Base-by-base conservation (phyloP, 2,113 vertebrate species). In the Beaufortia kweichowensis region DNA sequence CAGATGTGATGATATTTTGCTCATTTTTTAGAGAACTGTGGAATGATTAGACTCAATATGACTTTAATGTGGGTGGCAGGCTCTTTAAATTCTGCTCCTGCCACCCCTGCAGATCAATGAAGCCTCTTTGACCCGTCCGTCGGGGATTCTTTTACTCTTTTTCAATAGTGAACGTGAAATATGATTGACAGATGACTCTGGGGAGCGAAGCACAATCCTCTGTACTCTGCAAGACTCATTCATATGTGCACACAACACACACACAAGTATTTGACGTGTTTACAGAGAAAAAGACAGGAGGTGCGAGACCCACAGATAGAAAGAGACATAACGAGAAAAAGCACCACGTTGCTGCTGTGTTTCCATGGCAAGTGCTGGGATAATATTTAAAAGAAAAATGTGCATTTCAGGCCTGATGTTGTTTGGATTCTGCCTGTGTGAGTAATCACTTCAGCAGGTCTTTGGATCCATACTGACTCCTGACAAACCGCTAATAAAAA, bases 171-270 rank as follows among this genome's bases (percentile, higher is more conserved):
- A 89, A 86, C 89, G 84, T 79, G 82, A 88, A 87, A 85, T 83
- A 87, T 91, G 91, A 93, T 92, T 92, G 92, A 86, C 92, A 92
- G 89, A 87, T 82, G 86, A 89, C 89, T 90, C 88, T 78, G 76
- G 89, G 87, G 90, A 86, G 79, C 84, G 80, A 82, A 86, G 84
- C 84, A 75, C 24, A 73, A 84, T 84, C 84, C 87, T 86, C 82
- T 88, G 82, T 84, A 86, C 79, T 82, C 75, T 78, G 35, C 76
- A 80, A 65, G 10, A 64, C 65, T 67, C 55, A 81, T 55, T 80
- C 82, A 50, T 80, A 81, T 17, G 19, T 83, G 83, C 84, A 89
- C 87, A 89, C 68, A 66, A 21, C 75, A 79, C 74, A 64, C 71
- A 66, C 60, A 66, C 57, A 56, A 56, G 28, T 31, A 68, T 55